Evolutionary conservation across 2,888 invertebrate genomes (phyloP).

Genomic region (Drosophila parthenogenetica): DNA sequence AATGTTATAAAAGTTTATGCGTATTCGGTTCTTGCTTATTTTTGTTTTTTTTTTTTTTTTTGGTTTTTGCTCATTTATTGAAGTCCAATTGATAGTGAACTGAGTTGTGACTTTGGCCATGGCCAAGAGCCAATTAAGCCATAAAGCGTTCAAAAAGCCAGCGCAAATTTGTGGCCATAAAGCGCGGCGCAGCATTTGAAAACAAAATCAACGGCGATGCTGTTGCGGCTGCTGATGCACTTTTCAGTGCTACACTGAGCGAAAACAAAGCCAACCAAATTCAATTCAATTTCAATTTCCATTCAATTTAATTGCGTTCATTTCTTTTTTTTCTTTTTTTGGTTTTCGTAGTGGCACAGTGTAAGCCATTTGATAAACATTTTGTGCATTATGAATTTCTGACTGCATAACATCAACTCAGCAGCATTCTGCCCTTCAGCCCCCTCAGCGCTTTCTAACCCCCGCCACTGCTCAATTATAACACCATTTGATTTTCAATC

Average conservation of each 20-base stretch:
- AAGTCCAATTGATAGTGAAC: slow-evolving; percentile 51
- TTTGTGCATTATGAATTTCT: slow-evolving; percentile 38
- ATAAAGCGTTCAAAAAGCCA: slow-evolving; percentile 80
- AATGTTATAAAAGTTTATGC: slow-evolving; percentile 78
- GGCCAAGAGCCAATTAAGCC: slow-evolving; percentile 67
- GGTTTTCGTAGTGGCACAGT: not conserved
- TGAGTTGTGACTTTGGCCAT: not conserved
- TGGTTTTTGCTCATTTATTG: slow-evolving; percentile 60
- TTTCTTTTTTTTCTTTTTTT: not conserved
- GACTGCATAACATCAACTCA: not conserved
- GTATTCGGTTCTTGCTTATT: slow-evolving; percentile 44
- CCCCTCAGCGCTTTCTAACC: not conserved
- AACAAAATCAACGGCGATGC: slow-evolving; percentile 13
- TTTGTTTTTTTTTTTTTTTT: too few species aligned
- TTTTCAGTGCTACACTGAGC: slow-evolving; percentile 44
- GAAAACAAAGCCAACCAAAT: slow-evolving; percentile 3
- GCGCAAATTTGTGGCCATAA: slow-evolving; percentile 78
- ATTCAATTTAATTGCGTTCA: not conserved
- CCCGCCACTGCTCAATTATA: slow-evolving; percentile 48
- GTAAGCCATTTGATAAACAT: slow-evolving; percentile 4
- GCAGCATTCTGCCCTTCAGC: too few species aligned
- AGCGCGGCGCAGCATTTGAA: slow-evolving; percentile 68
- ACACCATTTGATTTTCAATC: slow-evolving; percentile 64
- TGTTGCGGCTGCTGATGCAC: slow-evolving; percentile 37
- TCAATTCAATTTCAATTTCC: not conserved